These are phyloP conservation scores for Platanista minor DNA, from an alignment of 2,113 vertebrate species.

Conservation along the genomic window DNA sequence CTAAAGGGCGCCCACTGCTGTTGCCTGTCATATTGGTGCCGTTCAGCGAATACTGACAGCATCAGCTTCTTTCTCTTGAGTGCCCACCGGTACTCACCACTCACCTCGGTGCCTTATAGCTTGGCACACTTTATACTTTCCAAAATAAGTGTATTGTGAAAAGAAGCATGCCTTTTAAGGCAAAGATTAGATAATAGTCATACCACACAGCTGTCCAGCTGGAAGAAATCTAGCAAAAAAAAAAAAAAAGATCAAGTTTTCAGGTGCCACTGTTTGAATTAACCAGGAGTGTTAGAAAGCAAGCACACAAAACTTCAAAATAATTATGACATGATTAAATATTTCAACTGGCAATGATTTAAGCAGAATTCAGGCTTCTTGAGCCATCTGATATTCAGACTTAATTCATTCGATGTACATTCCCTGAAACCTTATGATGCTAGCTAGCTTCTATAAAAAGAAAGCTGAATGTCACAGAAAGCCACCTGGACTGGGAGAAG, in stretches of 20 bases:
- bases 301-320: background rate
- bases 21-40: background rate
- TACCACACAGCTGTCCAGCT: background rate
- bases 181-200: background rate
- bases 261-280: background rate
- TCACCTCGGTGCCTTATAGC: accelerated
- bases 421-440: background rate
- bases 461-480: background rate
- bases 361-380: background rate
- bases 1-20: background rate
- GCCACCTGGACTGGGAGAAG: background rate
- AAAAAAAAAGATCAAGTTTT: background rate
- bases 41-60: accelerated
- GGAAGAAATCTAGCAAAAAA: background rate
- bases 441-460: background rate
- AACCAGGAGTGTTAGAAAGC: background rate
- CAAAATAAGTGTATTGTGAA: background rate
- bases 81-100: background rate
- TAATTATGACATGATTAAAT: background rate
- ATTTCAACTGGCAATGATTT: background rate
- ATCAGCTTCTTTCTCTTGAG: background rate
- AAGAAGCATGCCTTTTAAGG: background rate
- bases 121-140: background rate
- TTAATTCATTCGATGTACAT: background rate
- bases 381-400: background rate